Evolutionary conservation across 2,113 vertebrate species (phyloP).

Genomic region (Salvelinus sp.): DNA sequence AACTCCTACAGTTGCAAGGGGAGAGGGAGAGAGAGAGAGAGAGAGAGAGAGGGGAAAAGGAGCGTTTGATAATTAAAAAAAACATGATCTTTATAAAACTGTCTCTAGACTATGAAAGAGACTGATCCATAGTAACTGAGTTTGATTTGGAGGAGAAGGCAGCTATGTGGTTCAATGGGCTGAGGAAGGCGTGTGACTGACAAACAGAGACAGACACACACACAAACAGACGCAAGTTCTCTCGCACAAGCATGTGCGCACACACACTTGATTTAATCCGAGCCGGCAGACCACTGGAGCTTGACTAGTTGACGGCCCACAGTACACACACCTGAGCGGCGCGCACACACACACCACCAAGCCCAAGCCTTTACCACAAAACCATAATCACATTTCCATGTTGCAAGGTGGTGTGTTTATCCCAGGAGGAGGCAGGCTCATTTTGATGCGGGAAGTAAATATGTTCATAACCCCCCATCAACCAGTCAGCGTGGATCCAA

Average conservation of each 20-base stretch:
- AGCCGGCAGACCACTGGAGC: conserved; percentile 37
- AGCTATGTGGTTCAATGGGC: conserved; percentile 5
- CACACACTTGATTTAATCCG: conserved; percentile 28
- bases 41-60: neutral
- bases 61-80: neutral
- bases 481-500: neutral
- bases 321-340: neutral
- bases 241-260: neutral
- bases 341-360: neutral
- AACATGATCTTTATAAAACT: neutral
- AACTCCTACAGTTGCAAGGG: no score
- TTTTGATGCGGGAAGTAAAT: neutral
- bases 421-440: conserved; percentile 4
- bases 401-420: neutral
- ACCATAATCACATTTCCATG: neutral
- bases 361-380: neutral
- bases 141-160: neutral
- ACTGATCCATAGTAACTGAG: neutral
- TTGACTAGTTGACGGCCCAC: conserved; percentile 24
- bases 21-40: no score
- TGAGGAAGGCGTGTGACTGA: neutral
- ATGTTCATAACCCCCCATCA: neutral
- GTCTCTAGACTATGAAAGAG: neutral
- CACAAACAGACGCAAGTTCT: neutral
- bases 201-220: neutral